Conservation (phyloP, 2,797 vertebrate species). For the Chloroceryle inda region DNA sequence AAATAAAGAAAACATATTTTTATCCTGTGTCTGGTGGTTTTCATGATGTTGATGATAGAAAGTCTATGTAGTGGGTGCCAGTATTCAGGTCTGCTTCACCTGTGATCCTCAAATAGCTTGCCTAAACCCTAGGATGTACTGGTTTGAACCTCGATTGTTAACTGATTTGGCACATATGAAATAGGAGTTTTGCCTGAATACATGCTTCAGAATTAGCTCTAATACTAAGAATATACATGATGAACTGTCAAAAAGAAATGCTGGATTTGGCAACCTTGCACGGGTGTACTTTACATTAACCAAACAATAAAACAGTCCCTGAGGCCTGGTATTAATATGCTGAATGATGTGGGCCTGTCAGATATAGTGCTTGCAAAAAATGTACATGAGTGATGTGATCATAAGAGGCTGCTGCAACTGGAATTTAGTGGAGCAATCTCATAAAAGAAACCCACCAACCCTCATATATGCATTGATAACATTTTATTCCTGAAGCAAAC, state of each 20-base stretch:
- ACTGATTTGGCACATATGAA: neutral
- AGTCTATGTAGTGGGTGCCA: neutral
- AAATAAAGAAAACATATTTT: neutral
- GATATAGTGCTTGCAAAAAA: neutral
- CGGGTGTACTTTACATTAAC: constrained; percentile 29
- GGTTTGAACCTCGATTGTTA: neutral
- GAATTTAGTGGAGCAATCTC: neutral
- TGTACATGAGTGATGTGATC: neutral
- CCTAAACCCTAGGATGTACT: neutral
- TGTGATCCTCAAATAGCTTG: neutral
- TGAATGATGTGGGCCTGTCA: constrained; percentile 9
- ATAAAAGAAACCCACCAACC: neutral
- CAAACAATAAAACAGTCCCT: neutral
- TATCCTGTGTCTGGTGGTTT: neutral
- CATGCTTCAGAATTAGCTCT: neutral
- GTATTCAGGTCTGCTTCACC: neutral
- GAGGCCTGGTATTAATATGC: neutral
- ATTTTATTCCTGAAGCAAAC: neutral
- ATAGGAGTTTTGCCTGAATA: neutral
- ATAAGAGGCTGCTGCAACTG: neutral
- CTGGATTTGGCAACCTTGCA: constrained; percentile 4
- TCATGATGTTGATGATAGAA: neutral
- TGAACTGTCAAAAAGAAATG: constrained; percentile 29
- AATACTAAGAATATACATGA: constrained; percentile 9
- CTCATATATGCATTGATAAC: neutral